Evolutionary conservation across 2,888 invertebrate genomes (phyloP), one percentile per base, ranked within the genome.

Genomic region (Periphyllus acericola): DNA sequence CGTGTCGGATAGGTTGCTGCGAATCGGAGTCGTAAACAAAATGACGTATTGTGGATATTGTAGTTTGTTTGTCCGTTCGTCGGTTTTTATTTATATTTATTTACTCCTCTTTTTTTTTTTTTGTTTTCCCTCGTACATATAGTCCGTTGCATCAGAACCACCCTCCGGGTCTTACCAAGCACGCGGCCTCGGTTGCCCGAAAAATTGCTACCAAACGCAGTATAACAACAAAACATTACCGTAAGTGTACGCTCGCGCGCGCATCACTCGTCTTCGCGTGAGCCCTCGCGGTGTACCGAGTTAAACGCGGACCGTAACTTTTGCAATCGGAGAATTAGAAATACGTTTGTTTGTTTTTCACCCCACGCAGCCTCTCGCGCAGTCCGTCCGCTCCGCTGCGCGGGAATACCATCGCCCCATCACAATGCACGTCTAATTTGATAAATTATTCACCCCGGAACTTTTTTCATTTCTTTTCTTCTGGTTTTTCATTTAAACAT

Each of bases 371-470:
- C 29, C 0, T 19, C 60, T 60, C 74, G n/a, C 74, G 25, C 46
- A 3, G 21, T 25, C n/a, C 25, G 25, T n/a, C 1, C 34, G 11
- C 6, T 32, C 66, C 66, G 9, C 81, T 19, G 11, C n/a, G 72
- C 17, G 11, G 2, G 3, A 46, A 8, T n/a, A n/a, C 14, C 55
- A 29, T 36, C 74, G 4, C 14, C 68, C 68, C n/a, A 25, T 71
- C 79, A 86, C 86, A 80, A 86, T 86, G 25, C 80, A 72, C 72
- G 72, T 86, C 86, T 86, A 86, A 86, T 86, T 80, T 80, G 79
- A 86, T 86, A 86, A 86, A 86, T 86, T 86, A 86, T 86, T 86
- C 86, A 86, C 36, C 80, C 36, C 80, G 17, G 19, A 32, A 19
- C 60, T 66, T 55, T 83, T 83, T 68, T 29, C 40, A 29, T 36